A percentile compares a stretch with the other conserved stretches of the same genome.
phyloP scores from a whole-genome alignment of 2,797 vertebrate genomes.

The Benthosema pterotum region DNA sequence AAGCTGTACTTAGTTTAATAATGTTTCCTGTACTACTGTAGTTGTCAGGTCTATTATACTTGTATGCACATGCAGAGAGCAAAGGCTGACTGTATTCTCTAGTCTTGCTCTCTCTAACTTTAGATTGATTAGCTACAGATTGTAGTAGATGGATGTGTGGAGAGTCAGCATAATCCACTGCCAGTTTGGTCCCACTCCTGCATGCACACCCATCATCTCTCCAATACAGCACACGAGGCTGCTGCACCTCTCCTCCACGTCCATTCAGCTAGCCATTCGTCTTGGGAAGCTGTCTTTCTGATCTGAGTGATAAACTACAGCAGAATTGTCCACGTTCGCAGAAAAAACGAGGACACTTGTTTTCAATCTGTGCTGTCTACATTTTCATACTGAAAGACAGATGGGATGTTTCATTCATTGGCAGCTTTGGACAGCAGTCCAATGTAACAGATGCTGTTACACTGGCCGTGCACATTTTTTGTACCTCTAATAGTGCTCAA shows the following conservation, averaged over 20 bases:
- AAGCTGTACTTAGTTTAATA: no score
- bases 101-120: slow-evolving; percentile 75
- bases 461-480: slow-evolving; percentile 38
- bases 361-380: slow-evolving; percentile 84
- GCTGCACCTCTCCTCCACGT: slow-evolving; percentile 73
- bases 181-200: slow-evolving; percentile 79
- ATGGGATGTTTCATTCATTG: slow-evolving; percentile 77
- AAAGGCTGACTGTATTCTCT: slow-evolving; percentile 70
- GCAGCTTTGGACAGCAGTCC: slow-evolving; percentile 45
- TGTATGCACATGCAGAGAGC: slow-evolving; percentile 55
- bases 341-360: slow-evolving; percentile 80
- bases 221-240: slow-evolving; percentile 69
- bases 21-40: neutral
- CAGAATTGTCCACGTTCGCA: slow-evolving; percentile 81
- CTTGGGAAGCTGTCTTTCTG: slow-evolving; percentile 80
- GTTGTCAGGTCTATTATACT: slow-evolving; percentile 16
- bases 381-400: slow-evolving; percentile 77
- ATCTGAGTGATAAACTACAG: slow-evolving; percentile 84
- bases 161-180: slow-evolving; percentile 85
- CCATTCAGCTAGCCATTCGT: slow-evolving; percentile 79
- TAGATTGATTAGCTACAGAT: slow-evolving; percentile 87
- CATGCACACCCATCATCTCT: slow-evolving; percentile 80
- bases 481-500: slow-evolving; percentile 34
- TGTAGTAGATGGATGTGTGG: slow-evolving; percentile 82
- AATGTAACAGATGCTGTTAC: slow-evolving; percentile 33